A percentile compares a stretch with the other conserved stretches of the same genome.
Evolutionary conservation across 2,888 invertebrate genomes (phyloP).

Genomic region (Heliconius aoede): DNA sequence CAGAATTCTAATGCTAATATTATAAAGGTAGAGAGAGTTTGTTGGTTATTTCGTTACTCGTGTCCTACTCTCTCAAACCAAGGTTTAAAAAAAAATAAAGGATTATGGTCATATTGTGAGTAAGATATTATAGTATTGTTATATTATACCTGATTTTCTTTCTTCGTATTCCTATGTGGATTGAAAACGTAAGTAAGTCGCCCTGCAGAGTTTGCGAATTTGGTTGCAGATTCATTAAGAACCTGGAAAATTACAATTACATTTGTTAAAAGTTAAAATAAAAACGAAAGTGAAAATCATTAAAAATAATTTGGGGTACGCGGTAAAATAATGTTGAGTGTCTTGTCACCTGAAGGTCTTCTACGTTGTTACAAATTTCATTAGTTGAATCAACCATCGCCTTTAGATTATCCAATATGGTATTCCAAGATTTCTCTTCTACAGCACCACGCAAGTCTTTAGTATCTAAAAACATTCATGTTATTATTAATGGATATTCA

Average conservation of each 20-base stretch:
- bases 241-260: conserved; percentile 46
- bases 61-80: no score
- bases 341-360: conserved; percentile 30
- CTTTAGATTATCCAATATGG: conserved; percentile 37
- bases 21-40: no score
- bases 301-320: no score
- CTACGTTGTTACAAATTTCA: conserved; percentile 32
- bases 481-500: neutral
- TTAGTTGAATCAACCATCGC: conserved; percentile 34
- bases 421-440: conserved; percentile 35
- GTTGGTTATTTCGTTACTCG: no score
- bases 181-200: conserved; percentile 45
- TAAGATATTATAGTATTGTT: neutral
- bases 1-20: no score
- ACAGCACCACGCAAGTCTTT: conserved; percentile 32
- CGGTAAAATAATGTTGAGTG: no score
- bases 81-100: no score
- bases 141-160: conserved; percentile 48
- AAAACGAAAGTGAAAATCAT: no score
- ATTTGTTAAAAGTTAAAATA: no score
- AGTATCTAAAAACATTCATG: conserved; percentile 33
- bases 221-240: conserved; percentile 49
- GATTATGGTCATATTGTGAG: no score
- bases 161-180: conserved; percentile 38
- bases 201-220: conserved; percentile 49